phyloP scores from a whole-genome alignment of 2,888 invertebrate genomes.

The Phortica magna region DNA sequence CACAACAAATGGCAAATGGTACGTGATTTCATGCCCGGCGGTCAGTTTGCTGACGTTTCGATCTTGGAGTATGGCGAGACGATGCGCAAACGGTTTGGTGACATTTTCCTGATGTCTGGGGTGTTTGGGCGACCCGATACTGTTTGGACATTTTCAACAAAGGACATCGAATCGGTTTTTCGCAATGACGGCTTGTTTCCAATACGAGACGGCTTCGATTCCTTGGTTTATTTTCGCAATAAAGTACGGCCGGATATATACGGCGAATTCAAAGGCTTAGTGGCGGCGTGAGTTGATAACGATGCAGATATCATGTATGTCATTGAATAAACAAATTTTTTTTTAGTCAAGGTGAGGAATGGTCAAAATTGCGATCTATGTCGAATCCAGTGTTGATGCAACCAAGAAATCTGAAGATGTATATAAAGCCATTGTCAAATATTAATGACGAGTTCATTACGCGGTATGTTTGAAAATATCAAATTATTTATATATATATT shows the following conservation, averaged over 20 bases:
- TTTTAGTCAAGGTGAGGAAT: constrained; percentile 81
- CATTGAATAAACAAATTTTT: background rate
- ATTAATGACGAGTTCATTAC: constrained; percentile 76
- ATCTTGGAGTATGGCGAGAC: constrained; percentile 41
- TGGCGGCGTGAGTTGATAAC: constrained; percentile 46
- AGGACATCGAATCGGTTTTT: constrained; percentile 78
- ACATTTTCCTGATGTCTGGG: constrained; percentile 75
- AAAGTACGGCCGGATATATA: constrained; percentile 54
- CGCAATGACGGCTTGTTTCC: constrained; percentile 79
- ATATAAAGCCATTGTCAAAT: constrained; percentile 76
- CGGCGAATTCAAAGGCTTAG: constrained; percentile 47
- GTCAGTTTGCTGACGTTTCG: constrained; percentile 51
- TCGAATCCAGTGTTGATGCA: constrained; percentile 83
- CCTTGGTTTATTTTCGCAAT: constrained; percentile 69
- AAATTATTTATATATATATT: no score
- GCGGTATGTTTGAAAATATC: constrained; percentile 45
- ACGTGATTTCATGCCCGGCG: constrained; percentile 57
- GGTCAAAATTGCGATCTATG: constrained; percentile 77
- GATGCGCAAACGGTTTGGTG: constrained; percentile 54
- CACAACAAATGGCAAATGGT: constrained; percentile 52
- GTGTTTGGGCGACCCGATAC: constrained; percentile 66
- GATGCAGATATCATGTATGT: background rate
- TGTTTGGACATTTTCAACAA: constrained; percentile 78
- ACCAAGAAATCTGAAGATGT: constrained; percentile 80
- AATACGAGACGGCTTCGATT: constrained; percentile 73